phyloP scores from a whole-genome alignment of 2,113 vertebrate species.

The Oncorhynchus nerka region DNA sequence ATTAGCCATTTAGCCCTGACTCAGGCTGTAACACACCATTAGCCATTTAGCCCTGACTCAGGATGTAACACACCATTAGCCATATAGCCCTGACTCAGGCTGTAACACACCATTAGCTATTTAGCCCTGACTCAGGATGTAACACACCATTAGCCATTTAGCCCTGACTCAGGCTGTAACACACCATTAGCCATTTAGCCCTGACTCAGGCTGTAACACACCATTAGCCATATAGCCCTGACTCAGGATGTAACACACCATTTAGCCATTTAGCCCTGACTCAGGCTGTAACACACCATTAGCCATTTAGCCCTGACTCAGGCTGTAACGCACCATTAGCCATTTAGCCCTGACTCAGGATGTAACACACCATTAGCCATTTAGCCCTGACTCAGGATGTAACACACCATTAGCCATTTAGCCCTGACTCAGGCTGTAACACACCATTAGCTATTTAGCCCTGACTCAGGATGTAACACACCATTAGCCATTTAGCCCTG shows the following conservation, averaged over 20 bases:
- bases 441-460: neutral
- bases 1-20: neutral
- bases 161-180: neutral
- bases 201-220: neutral
- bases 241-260: neutral
- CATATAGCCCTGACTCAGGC: neutral
- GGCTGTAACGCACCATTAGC: too few species aligned
- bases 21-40: neutral
- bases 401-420: neutral
- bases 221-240: too few species aligned
- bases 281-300: neutral
- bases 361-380: neutral
- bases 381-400: slow-evolving; percentile 5
- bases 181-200: too few species aligned
- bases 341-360: slow-evolving; percentile 1
- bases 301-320: slow-evolving; percentile 12
- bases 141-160: too few species aligned
- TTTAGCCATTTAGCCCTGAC: neutral
- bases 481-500: too few species aligned
- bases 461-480: too few species aligned
- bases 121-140: neutral
- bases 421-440: neutral
- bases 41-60: neutral
- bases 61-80: too few species aligned
- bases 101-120: too few species aligned